Conservation (phyloP, 2,113 vertebrate species). For the Okapia johnstoni region DNA sequence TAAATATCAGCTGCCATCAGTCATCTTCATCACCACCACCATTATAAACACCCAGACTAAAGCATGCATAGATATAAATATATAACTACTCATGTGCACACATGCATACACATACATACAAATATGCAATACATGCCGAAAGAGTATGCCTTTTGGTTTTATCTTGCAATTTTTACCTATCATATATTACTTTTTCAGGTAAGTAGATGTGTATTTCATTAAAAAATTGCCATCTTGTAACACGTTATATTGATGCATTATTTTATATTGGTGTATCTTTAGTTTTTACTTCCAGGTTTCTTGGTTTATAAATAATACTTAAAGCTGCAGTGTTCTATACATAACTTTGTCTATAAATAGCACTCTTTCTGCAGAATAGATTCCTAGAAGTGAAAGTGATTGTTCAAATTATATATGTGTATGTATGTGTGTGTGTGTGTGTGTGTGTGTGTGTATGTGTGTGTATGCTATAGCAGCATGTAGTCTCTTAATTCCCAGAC, state of each 20-base stretch:
- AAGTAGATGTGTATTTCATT: background rate
- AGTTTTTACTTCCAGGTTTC: background rate
- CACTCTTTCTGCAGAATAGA: background rate
- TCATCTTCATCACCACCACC: background rate
- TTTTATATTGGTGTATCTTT: background rate
- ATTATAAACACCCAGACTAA: background rate
- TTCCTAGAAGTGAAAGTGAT: background rate
- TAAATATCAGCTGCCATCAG: background rate
- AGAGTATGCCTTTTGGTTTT: background rate
- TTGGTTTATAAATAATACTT: background rate
- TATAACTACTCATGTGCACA: background rate
- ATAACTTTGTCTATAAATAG: background rate
- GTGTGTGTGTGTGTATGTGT: background rate
- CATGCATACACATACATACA: background rate
- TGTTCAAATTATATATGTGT: background rate
- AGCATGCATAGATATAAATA: too few relatives aligned
- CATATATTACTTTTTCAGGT: background rate
- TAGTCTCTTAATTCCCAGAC: background rate
- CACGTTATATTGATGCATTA: background rate
- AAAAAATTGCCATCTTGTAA: background rate
- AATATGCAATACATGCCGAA: background rate
- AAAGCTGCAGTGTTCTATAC: background rate
- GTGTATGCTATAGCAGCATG: background rate
- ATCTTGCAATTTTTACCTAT: background rate
- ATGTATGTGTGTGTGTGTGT: accelerated